Conservation (phyloP, 2,113 vertebrate genomes). For the Sisor rabdophorus region DNA sequence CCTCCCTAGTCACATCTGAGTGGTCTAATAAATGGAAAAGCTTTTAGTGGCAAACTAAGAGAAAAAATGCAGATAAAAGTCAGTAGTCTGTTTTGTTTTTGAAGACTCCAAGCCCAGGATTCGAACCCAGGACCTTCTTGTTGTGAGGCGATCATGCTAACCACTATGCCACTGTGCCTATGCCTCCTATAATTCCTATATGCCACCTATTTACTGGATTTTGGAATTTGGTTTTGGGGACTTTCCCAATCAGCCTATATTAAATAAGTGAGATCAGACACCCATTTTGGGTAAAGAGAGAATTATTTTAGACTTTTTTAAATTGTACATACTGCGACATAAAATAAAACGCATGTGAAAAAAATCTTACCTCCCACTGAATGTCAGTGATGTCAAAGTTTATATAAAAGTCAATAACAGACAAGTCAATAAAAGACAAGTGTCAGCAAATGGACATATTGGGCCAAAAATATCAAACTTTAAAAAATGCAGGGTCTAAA, state of each 20-base stretch:
- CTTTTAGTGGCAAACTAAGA: slow-evolving; percentile 32
- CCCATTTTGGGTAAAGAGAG: too few species aligned
- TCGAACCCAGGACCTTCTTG: too few species aligned
- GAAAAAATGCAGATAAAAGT: neutral
- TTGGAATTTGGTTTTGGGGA: too few species aligned
- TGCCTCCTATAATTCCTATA: too few species aligned
- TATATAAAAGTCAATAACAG: slow-evolving; percentile 31
- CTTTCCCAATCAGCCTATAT: too few species aligned
- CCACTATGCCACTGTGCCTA: too few species aligned
- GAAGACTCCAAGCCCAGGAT: too few species aligned
- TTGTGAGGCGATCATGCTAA: too few species aligned
- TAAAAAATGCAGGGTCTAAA: slow-evolving; percentile 8
- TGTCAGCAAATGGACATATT: slow-evolving; percentile 29
- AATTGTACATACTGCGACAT: neutral
- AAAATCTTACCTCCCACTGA: neutral
- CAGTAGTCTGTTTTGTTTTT: too few species aligned
- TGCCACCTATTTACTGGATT: too few species aligned
- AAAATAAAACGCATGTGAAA: slow-evolving; percentile 1
- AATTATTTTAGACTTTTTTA: neutral
- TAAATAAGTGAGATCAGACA: too few species aligned
- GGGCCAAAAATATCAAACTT: slow-evolving; percentile 6
- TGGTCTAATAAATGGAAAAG: slow-evolving; percentile 35
- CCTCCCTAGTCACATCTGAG: neutral
- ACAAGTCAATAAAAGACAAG: slow-evolving; percentile 10
- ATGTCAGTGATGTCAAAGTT: slow-evolving; percentile 18